Evolutionary conservation across 2,113 vertebrate species (phyloP).

Genomic region (Natator depressus): DNA sequence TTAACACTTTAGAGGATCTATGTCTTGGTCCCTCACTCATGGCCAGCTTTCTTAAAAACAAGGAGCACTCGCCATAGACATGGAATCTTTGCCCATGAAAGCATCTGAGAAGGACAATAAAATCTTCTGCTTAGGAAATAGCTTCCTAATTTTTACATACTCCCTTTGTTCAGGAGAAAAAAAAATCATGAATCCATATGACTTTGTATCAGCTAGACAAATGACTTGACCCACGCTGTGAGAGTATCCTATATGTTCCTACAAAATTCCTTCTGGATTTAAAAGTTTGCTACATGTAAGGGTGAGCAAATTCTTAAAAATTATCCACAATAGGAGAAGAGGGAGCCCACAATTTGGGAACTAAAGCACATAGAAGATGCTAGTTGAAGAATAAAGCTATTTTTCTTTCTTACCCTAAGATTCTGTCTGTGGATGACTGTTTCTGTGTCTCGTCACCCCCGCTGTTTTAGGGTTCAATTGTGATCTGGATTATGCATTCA

Average conservation of each 20-base stretch:
- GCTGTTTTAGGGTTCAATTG: background rate
- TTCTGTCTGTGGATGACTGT: background rate
- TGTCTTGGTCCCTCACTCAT: background rate
- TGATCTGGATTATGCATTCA: background rate
- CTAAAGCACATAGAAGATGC: background rate
- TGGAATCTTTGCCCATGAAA: background rate
- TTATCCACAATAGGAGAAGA: background rate
- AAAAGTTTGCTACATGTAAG: background rate
- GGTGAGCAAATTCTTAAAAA: background rate
- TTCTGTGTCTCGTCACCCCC: background rate
- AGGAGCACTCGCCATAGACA: background rate
- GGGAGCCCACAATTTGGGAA: background rate
- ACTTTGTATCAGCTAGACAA: accelerated
- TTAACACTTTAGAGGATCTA: background rate
- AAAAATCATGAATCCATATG: background rate
- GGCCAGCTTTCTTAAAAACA: background rate
- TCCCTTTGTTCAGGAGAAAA: accelerated
- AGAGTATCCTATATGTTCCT: background rate
- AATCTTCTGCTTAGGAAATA: background rate
- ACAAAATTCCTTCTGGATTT: background rate
- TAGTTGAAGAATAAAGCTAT: background rate
- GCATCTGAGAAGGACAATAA: background rate
- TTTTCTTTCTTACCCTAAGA: background rate
- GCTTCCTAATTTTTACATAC: background rate
- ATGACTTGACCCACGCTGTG: accelerated